Evolutionary conservation across 2,113 vertebrate genomes (phyloP).

Genomic region (Xenopus borealis): DNA sequence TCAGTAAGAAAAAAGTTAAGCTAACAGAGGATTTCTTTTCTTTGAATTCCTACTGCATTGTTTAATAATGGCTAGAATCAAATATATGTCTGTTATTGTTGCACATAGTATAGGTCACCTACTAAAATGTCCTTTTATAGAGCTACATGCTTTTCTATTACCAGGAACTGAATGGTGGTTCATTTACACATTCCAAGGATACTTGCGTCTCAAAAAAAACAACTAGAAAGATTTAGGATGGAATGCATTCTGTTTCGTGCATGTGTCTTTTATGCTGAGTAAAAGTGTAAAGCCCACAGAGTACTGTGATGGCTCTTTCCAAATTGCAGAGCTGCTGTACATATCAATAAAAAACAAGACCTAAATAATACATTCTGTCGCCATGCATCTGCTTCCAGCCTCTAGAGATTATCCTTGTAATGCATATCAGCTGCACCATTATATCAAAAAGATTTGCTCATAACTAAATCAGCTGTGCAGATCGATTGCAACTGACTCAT

Average conservation of each 20-base stretch:
- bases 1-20: no score
- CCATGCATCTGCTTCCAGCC: neutral
- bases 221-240: no score
- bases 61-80: neutral
- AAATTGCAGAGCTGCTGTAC: neutral
- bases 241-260: neutral
- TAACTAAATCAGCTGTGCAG: neutral
- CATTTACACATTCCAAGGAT: constrained; percentile 18
- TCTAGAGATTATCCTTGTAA: neutral
- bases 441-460: neutral
- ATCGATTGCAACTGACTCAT: neutral
- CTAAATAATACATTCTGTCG: neutral
- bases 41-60: neutral
- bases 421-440: neutral
- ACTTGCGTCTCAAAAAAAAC: no score
- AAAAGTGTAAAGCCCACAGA: neutral
- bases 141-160: neutral
- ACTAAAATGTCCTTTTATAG: constrained; percentile 3
- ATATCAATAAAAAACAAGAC: neutral
- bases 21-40: neutral
- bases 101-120: neutral
- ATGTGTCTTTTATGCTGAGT: neutral
- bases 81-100: neutral
- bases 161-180: neutral
- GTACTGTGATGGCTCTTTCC: neutral